Evolutionary conservation across 2,113 vertebrate species (phyloP).

Genomic region (Nannospalax galili): DNA sequence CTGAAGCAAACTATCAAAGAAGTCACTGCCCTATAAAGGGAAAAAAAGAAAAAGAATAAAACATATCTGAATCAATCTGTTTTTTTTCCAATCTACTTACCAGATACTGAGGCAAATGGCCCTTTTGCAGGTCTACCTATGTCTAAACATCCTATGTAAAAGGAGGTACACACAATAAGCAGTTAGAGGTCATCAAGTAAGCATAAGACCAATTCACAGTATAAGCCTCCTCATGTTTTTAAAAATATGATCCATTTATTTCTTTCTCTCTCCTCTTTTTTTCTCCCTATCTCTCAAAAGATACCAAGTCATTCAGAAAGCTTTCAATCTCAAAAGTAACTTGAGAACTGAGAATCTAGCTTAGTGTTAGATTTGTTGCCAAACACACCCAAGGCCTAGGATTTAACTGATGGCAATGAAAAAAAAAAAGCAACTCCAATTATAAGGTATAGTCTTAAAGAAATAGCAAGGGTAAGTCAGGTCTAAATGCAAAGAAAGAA

Average conservation of each 20-base stretch:
- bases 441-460: slow-evolving; percentile 26
- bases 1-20: slow-evolving; percentile 95
- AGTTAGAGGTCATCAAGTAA: neutral
- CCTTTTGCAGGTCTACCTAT: slow-evolving; percentile 15
- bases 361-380: neutral
- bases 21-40: slow-evolving; percentile 91
- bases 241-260: neutral
- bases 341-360: neutral
- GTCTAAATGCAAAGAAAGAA: neutral
- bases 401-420: neutral
- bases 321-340: slow-evolving; percentile 52
- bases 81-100: slow-evolving; percentile 15
- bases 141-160: neutral
- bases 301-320: slow-evolving; percentile 44
- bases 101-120: slow-evolving; percentile 40
- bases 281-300: too few relatives aligned
- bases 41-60: neutral
- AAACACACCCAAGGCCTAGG: neutral
- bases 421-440: neutral
- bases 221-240: slow-evolving; percentile 21
- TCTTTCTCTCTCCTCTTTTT: too few relatives aligned
- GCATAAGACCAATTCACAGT: neutral
- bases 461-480: neutral
- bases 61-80: slow-evolving; percentile 28
- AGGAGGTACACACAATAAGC: neutral